These are phyloP conservation scores for Brenthis ino DNA, from an alignment of 2,888 invertebrate species.

Conservation along the genomic window DNA sequence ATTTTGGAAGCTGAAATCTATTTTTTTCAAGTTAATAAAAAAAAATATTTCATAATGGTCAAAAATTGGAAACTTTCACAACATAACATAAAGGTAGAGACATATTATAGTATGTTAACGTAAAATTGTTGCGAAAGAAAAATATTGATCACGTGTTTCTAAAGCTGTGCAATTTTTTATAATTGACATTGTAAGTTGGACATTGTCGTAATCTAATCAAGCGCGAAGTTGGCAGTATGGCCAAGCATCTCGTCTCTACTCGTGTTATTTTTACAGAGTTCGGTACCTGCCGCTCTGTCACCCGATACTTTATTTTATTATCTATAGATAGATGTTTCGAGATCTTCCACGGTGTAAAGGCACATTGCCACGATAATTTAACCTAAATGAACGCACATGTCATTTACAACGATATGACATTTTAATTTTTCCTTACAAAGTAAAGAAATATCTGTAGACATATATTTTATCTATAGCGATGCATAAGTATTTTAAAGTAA, in stretches of 20 bases:
- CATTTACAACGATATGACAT: not conserved
- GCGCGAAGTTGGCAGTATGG: conserved; percentile 40
- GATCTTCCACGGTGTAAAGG: conserved; percentile 17
- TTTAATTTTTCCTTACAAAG: not conserved
- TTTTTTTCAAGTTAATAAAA: too few species aligned
- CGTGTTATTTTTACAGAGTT: conserved; percentile 24
- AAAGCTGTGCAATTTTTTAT: conserved; percentile 74
- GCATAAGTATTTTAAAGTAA: not conserved
- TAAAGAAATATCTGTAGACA: not conserved
- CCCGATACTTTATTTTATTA: conserved; percentile 19
- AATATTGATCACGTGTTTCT: conserved; percentile 70
- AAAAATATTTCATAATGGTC: too few species aligned
- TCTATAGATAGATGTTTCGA: conserved; percentile 21
- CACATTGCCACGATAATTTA: conserved; percentile 5
- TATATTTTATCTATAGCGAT: not conserved
- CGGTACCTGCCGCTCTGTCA: conserved; percentile 22
- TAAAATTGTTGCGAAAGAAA: conserved; percentile 61
- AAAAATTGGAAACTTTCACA: too few species aligned
- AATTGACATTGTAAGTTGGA: conserved; percentile 68
- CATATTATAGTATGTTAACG: conserved; percentile 63
- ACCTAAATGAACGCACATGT: not conserved
- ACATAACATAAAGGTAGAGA: too few species aligned
- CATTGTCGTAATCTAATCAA: conserved; percentile 53
- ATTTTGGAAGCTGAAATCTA: too few species aligned
- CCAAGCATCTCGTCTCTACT: conserved; percentile 15